phyloP scores from a whole-genome alignment of 1,140 invertebrate species.

The Zeugodacus cucurbitae region DNA sequence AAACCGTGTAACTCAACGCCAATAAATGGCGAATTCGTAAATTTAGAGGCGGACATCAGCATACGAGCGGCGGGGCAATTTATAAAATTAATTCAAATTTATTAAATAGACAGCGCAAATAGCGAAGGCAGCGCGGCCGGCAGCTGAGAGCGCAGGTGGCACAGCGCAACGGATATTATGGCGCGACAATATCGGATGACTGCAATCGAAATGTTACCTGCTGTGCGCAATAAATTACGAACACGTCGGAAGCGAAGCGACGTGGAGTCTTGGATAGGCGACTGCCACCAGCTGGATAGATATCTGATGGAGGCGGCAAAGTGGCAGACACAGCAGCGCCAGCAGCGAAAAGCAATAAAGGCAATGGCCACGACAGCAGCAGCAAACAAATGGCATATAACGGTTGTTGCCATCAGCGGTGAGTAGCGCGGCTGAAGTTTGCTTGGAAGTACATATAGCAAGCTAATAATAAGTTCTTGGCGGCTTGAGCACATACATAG shows the following conservation, averaged over 20 bases:
- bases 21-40: not conserved
- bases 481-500: not conserved
- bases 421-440: not conserved
- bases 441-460: not conserved
- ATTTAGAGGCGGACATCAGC: not conserved
- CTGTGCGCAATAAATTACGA: conserved; percentile 37
- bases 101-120: conserved; percentile 22
- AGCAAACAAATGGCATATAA: not conserved
- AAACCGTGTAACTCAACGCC: not conserved
- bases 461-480: not conserved
- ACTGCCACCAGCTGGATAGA: not conserved
- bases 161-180: conserved; percentile 20
- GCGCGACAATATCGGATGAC: conserved; percentile 40
- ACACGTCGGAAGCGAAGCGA: not conserved
- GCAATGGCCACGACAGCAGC: not conserved
- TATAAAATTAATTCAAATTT: conserved; percentile 38
- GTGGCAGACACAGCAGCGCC: not conserved
- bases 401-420: not conserved
- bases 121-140: not conserved
- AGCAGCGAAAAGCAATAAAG: not conserved
- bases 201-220: conserved; percentile 40
- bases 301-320: not conserved
- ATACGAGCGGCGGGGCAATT: not conserved
- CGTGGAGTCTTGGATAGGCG: not conserved
- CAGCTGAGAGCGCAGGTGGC: not conserved